Evolutionary conservation across 2,888 invertebrate genomes (phyloP).

Genomic region (Dione juno): DNA sequence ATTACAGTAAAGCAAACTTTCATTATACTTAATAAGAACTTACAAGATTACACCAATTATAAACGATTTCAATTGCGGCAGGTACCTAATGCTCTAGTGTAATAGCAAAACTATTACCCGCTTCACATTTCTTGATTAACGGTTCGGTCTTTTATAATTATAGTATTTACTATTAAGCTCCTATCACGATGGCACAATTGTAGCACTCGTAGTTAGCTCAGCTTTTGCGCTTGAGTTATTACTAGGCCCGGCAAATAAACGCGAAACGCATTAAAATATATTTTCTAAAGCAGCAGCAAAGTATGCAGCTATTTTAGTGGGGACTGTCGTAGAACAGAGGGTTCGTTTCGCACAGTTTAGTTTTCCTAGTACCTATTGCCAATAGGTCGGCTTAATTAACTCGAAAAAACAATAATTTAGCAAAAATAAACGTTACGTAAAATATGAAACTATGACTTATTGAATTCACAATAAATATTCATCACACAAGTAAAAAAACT

Average conservation of each 20-base stretch:
- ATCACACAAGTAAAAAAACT: background rate
- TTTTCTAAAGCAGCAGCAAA: no score
- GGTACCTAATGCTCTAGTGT: constrained; percentile 23
- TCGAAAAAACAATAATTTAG: no score
- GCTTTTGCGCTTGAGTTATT: background rate
- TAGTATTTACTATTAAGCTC: constrained; percentile 38
- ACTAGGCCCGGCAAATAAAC: no score
- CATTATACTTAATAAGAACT: constrained; percentile 6
- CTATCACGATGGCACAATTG: constrained; percentile 39
- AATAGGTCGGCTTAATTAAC: no score
- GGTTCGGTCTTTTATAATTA: constrained; percentile 28
- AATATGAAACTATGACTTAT: background rate
- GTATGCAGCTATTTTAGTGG: no score
- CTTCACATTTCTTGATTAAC: constrained; percentile 37
- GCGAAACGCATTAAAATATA: no score
- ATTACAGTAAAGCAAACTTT: background rate
- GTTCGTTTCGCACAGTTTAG: no score
- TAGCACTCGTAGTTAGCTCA: constrained; percentile 15
- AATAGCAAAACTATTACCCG: constrained; percentile 40
- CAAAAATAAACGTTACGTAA: background rate
- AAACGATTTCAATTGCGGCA: constrained; percentile 39
- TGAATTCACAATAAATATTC: background rate
- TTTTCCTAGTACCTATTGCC: no score
- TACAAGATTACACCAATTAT: constrained; percentile 36
- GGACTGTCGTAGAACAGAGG: no score